A percentile compares a stretch with the other conserved stretches of the same genome.
These are phyloP conservation scores for Dicroscelio sp. DNA, from an alignment of 2,888 invertebrate genomes.

Conservation along the genomic window DNA sequence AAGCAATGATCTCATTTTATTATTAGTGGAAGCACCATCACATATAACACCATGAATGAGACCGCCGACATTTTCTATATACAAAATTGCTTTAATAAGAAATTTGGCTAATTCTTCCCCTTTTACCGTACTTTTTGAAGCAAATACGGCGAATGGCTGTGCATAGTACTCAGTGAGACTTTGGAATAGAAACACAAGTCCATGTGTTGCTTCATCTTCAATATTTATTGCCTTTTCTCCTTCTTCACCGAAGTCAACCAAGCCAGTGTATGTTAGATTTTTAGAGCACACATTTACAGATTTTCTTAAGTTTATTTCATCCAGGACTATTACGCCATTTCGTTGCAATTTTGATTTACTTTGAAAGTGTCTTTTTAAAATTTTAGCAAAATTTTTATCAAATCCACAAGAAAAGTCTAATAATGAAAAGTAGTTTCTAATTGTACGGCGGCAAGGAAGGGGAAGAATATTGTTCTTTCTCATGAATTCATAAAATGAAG, in stretches of 20 bases:
- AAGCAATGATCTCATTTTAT: constrained; percentile 49
- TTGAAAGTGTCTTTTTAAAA: constrained; percentile 65
- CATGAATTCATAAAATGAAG: constrained; percentile 78
- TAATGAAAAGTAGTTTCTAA: constrained; percentile 73
- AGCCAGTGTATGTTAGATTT: constrained; percentile 76
- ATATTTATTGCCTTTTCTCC: constrained; percentile 59
- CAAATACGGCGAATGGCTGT: constrained; percentile 82
- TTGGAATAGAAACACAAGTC: constrained; percentile 79
- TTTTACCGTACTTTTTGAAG: constrained; percentile 72
- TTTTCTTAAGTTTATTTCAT: constrained; percentile 80
- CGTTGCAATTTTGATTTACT: constrained; percentile 59
- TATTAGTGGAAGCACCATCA: constrained; percentile 62
- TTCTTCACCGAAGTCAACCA: constrained; percentile 80
- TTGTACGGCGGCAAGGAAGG: constrained; percentile 77
- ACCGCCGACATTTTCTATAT: constrained; percentile 62
- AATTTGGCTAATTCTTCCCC: constrained; percentile 74
- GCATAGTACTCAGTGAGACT: constrained; percentile 67
- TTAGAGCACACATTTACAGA: constrained; percentile 67
- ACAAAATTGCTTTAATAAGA: constrained; percentile 49
- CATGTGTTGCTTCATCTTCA: constrained; percentile 68
- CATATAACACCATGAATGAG: constrained; percentile 57
- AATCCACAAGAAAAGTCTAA: constrained; percentile 72
- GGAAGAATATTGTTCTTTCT: constrained; percentile 75
- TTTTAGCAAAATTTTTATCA: constrained; percentile 74
- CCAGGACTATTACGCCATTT: constrained; percentile 71